Evolutionary conservation across 1,140 invertebrate species (phyloP), one percentile per base, ranked within the genome.

Genomic region (Akabosia matsudoensis): DNA sequence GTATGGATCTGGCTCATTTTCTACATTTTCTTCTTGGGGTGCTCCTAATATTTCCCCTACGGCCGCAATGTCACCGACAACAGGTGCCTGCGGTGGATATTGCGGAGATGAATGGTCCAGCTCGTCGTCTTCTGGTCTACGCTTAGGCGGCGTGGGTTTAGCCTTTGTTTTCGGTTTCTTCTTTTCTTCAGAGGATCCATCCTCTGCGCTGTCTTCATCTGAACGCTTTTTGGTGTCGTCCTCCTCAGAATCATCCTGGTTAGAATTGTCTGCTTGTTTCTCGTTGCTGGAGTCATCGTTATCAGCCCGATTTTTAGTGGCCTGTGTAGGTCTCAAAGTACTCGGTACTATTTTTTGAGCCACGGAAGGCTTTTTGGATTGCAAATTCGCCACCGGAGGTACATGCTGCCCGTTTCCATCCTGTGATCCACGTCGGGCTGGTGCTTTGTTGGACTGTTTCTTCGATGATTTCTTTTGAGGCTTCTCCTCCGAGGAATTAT

Each of bases 61-160:
- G 28, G 61, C 61, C 4, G 24, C 61, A 30, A 67, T 30, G n/a
- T 67, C 61, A 28, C 61, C 61, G 10, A 3, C 61, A 28, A 67
- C 28, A 30, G 22, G 61, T 30, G 22, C 26, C 10, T 16, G 28
- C 13, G 61, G 61, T 30, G 61, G 61, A 67, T n/a, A 61, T 61
- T 61, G 14, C 33, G 33, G 14, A 26, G n/a, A 4, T 45, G 33
- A 22, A 22, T 45, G 13, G 10, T 72, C 70, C n/a, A 51, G 24
- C 70, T 72, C 70, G 70, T 72, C 70, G 26, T 72, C 70, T 72
- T 72, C 70, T 7, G 33, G 70, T 22, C 30, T 33, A 26, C 37
- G 13, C 26, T 72, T 34, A n/a, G 70, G 70, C 22, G 3, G 24
- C 1, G 61, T 2, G 28, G 61, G 24, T 16, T 4, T 3, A 4